A percentile compares a stretch with the other conserved stretches of the same genome.
Evolutionary conservation across 2,113 vertebrate species (phyloP).

Genomic region (Nyctereutes procyonoides): DNA sequence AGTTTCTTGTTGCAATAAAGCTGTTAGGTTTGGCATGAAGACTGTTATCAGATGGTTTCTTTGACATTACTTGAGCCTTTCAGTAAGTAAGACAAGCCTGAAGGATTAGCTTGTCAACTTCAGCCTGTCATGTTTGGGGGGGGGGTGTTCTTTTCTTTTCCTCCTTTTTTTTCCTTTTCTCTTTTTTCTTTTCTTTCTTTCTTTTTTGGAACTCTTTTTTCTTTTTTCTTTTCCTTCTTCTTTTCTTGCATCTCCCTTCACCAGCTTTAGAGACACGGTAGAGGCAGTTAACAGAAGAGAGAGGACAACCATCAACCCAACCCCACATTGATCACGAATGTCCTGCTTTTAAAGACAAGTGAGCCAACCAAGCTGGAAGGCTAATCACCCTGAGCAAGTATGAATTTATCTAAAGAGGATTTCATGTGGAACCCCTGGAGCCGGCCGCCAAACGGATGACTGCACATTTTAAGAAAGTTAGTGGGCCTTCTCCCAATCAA

Average conservation of each 20-base stretch:
- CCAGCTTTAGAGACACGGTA: slow-evolving; percentile 67
- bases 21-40: slow-evolving; percentile 86
- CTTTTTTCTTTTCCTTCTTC: neutral
- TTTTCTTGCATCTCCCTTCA: slow-evolving; percentile 69
- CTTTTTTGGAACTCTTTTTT: neutral
- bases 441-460: slow-evolving; percentile 83
- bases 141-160: slow-evolving; percentile 45
- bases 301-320: slow-evolving; percentile 64
- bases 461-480: slow-evolving; percentile 86
- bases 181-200: no score
- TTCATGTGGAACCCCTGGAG: slow-evolving; percentile 79
- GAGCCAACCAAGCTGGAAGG: slow-evolving; percentile 63
- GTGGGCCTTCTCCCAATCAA: slow-evolving; percentile 87
- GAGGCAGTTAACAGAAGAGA: slow-evolving; percentile 78
- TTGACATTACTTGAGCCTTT: slow-evolving; percentile 85
- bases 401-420: slow-evolving; percentile 87
- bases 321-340: slow-evolving; percentile 67
- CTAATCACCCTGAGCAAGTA: slow-evolving; percentile 81
- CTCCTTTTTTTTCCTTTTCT: neutral
- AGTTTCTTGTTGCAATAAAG: slow-evolving; percentile 85
- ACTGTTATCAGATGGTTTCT: slow-evolving; percentile 85
- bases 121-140: slow-evolving; percentile 86
- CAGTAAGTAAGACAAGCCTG: slow-evolving; percentile 86
- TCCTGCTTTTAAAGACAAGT: slow-evolving; percentile 77
- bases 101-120: slow-evolving; percentile 91